A percentile compares a stretch with the other conserved stretches of the same genome.
Conservation (phyloP, 2,113 vertebrate species). For the Sapayoa aenigma region DNA sequence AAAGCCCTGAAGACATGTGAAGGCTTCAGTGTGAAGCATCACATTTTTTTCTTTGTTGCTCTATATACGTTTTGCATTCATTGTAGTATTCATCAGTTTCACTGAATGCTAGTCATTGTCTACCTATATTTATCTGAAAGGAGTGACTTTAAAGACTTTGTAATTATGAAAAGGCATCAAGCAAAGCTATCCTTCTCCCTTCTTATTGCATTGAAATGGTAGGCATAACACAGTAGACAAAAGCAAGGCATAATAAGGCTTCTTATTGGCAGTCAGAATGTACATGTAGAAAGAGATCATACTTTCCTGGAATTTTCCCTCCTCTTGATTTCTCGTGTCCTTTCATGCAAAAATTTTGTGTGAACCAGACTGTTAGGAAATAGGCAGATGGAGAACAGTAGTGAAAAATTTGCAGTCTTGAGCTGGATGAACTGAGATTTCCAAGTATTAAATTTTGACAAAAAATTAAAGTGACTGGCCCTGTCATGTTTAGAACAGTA, state of each 20-base stretch:
- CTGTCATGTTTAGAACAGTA: neutral
- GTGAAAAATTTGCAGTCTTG: neutral
- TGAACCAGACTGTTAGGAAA: neutral
- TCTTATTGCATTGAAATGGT: slow-evolving; percentile 30
- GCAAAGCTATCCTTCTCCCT: slow-evolving; percentile 28
- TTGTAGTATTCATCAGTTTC: slow-evolving; percentile 28
- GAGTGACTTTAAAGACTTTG: slow-evolving; percentile 46
- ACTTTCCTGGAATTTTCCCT: slow-evolving; percentile 27
- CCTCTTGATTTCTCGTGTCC: slow-evolving; percentile 38
- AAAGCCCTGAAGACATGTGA: slow-evolving; percentile 41
- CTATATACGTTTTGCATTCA: slow-evolving; percentile 22
- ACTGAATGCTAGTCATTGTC: slow-evolving; percentile 50
- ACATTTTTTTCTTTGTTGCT: slow-evolving; percentile 38
- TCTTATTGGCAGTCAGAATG: slow-evolving; percentile 19
- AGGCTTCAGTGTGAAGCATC: slow-evolving; percentile 46
- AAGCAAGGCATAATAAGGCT: slow-evolving; percentile 15
- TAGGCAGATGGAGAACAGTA: neutral
- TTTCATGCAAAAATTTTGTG: slow-evolving; percentile 11
- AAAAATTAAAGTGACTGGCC: neutral
- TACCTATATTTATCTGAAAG: slow-evolving; percentile 36
- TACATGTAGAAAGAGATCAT: slow-evolving; percentile 22
- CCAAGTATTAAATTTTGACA: neutral
- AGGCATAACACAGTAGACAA: slow-evolving; percentile 34
- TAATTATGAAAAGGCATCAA: slow-evolving; percentile 63
- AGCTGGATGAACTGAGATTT: neutral